Conservation (phyloP, 2,888 invertebrate species). For the Tipula lateralis region DNA sequence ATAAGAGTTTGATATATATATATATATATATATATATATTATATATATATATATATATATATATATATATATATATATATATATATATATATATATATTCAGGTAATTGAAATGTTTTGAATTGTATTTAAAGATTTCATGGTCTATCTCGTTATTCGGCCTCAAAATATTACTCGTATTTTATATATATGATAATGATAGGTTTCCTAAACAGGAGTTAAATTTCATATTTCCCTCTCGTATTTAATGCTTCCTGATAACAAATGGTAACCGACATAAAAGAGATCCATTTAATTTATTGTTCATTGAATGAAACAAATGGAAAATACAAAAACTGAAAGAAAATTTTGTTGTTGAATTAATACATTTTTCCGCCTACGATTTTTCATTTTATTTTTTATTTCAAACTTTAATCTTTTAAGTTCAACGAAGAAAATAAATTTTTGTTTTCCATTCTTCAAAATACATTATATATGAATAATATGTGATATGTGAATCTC, state of each 20-base stretch:
- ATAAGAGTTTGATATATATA: too few relatives aligned
- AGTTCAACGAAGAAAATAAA: background rate
- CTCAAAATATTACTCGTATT: background rate
- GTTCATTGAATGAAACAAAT: background rate
- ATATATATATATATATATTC: too few relatives aligned
- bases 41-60: too few relatives aligned
- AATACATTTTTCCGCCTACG: background rate
- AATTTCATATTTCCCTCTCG: background rate
- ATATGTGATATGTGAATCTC: background rate
- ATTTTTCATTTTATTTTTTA: background rate
- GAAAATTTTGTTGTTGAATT: background rate
- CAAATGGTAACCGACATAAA: background rate
- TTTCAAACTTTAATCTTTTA: background rate
- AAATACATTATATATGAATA: background rate
- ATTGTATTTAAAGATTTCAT: too few relatives aligned
- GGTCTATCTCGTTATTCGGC: too few relatives aligned
- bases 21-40: too few relatives aligned
- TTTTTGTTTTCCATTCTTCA: background rate
- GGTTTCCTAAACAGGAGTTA: background rate
- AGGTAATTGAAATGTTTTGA: too few relatives aligned
- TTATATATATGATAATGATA: background rate
- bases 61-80: too few relatives aligned
- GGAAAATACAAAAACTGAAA: background rate
- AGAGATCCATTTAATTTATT: background rate
- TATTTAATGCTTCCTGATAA: background rate